Evolutionary conservation across 1,140 invertebrate species (phyloP), one percentile per base, ranked within the genome.

Genomic region (Wiebesia pumilae): DNA sequence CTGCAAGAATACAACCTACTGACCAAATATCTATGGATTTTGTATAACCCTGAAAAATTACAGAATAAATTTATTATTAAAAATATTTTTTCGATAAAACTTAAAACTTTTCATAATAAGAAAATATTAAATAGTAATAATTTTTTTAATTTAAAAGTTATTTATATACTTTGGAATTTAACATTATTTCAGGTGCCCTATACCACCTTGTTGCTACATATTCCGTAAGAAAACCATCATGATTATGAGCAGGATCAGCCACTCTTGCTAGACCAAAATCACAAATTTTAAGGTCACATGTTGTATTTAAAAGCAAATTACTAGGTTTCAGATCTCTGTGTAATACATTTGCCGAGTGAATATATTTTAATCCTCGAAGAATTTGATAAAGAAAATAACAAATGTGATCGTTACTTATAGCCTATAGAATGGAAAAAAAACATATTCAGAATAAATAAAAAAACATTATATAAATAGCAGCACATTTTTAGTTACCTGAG

Each of bases 311-410:
- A 87, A 99, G 95, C 87, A 99, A 95, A 95, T 99, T 99, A 91
- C 98, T 99, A 40, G 99, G 99, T 94, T 99, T 99, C 86, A 99
- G 95, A 93, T 99, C 99, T 91, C 99, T 95, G 94, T 99, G 99
- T 80, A 99, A 95, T 84, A 99, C 99, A 94, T 99, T 99, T 85
- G 99, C 99, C 71, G 99, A 99, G 94, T 99, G 99, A 90, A 99
- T 99, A 93, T 99, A 99, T 94, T 99, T 99, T 88, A 99, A 95
- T 88, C 99, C 99, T 91, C 99, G 96, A 58, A 99, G 96, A 93
- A 99, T 99, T 96, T 99, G 99, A 94, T 99, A 99, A 87, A 99
- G 96, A 94, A 99, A 99, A 95, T 99, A 99, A 94, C 99, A 99
- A 93, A 99, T 98, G 94, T 99, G 99, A 94, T 99, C 99, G 94